phyloP scores from a whole-genome alignment of 2,888 invertebrate genomes.

The Hydraecia micacea region DNA sequence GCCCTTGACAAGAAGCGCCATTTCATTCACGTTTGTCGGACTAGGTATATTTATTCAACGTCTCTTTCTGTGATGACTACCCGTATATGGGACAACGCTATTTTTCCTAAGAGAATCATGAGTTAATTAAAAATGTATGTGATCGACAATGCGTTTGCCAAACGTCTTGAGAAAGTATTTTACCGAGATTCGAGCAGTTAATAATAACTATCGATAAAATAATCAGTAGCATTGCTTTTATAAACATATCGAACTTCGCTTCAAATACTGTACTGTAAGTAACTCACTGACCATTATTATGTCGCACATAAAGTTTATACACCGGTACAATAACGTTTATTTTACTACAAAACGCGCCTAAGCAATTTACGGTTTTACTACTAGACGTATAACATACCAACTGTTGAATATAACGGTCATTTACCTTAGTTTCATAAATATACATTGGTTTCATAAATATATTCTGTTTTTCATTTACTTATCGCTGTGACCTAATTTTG shows the following conservation, averaged over 20 bases:
- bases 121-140: not conserved
- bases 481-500: constrained; percentile 44
- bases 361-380: constrained; percentile 43
- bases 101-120: constrained; percentile 12
- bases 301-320: constrained; percentile 34
- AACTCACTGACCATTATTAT: constrained; percentile 17
- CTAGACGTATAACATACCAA: constrained; percentile 32
- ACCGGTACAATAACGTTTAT: constrained; percentile 19
- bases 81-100: not conserved
- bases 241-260: constrained; percentile 1
- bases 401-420: constrained; percentile 51
- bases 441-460: constrained; percentile 52
- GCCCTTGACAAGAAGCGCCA: not conserved
- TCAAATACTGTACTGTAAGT: constrained; percentile 1
- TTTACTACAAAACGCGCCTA: constrained; percentile 23
- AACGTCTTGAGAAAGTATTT: constrained; percentile 5
- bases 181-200: not conserved
- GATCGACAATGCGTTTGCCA: not conserved
- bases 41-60: not conserved
- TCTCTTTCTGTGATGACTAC: not conserved
- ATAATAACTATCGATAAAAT: constrained; percentile 9
- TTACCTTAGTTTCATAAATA: constrained; percentile 48
- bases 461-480: constrained; percentile 26
- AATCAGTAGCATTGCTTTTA: not conserved
- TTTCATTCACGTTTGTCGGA: not conserved